Conservation (phyloP, 2,797 vertebrate genomes). For the Sebastes variabilis region DNA sequence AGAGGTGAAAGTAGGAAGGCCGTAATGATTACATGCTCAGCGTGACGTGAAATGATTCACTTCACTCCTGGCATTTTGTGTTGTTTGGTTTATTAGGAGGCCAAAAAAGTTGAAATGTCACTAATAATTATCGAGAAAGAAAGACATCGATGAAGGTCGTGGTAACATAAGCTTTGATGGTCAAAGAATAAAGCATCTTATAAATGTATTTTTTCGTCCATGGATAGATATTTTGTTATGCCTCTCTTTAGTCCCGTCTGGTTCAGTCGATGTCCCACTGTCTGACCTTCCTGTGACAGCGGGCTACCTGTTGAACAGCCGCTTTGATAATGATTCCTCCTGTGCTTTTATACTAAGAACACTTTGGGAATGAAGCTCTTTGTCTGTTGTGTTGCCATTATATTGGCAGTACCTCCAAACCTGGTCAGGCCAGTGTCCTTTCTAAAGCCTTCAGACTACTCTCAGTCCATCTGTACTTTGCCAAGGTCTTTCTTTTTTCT, state of each 20-base stretch:
- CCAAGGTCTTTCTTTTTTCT: not conserved
- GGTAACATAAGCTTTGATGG: not conserved
- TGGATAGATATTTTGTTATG: too few relatives aligned
- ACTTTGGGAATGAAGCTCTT: not conserved
- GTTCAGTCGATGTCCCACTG: not conserved
- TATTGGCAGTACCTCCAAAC: not conserved
- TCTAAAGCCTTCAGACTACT: not conserved
- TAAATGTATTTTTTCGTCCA: too few relatives aligned
- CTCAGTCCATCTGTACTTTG: not conserved
- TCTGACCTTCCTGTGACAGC: not conserved
- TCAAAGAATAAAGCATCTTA: not conserved
- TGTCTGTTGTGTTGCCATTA: not conserved
- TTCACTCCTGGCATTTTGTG: not conserved
- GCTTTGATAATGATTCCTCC: not conserved
- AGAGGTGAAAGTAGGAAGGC: conserved; percentile 44
- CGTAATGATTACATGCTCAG: conserved; percentile 46
- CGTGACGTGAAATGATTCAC: conserved; percentile 44
- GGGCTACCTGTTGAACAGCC: not conserved
- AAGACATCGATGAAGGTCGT: not conserved
- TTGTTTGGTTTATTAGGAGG: not conserved
- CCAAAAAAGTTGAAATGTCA: not conserved
- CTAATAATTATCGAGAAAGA: not conserved
- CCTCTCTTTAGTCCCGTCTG: not conserved
- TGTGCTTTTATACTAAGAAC: conserved; percentile 1
- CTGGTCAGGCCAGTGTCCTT: not conserved